Conservation (phyloP, 2,797 vertebrate genomes). For the Salmo trutta region DNA sequence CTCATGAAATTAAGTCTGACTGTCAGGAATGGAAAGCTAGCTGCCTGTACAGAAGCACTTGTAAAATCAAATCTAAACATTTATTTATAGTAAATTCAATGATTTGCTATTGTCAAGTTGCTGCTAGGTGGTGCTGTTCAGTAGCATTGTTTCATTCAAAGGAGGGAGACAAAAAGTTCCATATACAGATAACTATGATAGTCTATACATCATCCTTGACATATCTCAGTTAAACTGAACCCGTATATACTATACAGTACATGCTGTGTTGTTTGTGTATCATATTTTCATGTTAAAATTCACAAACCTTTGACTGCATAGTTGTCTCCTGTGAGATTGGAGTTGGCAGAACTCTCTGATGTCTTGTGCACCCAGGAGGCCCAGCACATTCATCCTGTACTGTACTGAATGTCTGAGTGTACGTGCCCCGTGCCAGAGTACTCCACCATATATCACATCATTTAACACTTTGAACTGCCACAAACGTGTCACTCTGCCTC, state of each 20-base stretch:
- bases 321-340: constrained; percentile 16
- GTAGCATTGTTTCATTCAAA: constrained; percentile 47
- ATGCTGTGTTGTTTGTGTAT: neutral
- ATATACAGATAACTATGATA: neutral
- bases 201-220: neutral
- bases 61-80: neutral
- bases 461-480: constrained; percentile 80
- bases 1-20: neutral
- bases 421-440: constrained; percentile 47
- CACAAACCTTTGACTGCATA: constrained; percentile 20
- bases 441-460: constrained; percentile 74
- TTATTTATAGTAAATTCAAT: constrained; percentile 1
- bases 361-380: constrained; percentile 36
- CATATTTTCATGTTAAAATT: neutral
- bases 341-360: constrained; percentile 20
- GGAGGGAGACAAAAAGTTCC: neutral
- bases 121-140: constrained; percentile 83
- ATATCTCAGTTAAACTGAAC: constrained; percentile 9
- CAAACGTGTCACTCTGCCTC: constrained; percentile 73
- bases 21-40: no score
- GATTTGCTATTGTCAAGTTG: constrained; percentile 52
- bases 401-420: constrained; percentile 25
- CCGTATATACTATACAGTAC: neutral
- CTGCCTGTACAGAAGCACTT: neutral
- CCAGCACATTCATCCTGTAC: constrained; percentile 48